These are phyloP conservation scores for Autographa gamma DNA, from an alignment of 2,888 invertebrate species.

Conservation along the genomic window DNA sequence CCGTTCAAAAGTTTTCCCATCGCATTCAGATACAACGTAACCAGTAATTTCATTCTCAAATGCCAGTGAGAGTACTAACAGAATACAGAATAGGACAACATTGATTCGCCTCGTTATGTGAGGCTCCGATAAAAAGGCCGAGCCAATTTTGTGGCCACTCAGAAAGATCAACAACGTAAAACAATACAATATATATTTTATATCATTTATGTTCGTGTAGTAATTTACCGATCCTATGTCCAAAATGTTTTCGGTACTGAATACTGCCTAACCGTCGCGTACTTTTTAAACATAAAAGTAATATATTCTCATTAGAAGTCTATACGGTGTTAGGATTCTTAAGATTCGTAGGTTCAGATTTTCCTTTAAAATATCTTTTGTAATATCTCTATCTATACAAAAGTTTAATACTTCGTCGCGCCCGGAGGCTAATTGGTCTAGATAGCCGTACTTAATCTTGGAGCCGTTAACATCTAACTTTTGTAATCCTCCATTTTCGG, in stretches of 20 bases:
- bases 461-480: constrained; percentile 6
- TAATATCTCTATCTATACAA: background rate
- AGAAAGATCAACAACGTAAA: constrained; percentile 44
- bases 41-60: constrained; percentile 70
- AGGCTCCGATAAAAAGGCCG: constrained; percentile 61
- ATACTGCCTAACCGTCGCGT: too few species aligned
- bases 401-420: background rate
- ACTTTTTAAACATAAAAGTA: too few species aligned
- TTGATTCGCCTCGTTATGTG: constrained; percentile 74
- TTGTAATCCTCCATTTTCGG: background rate
- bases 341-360: background rate
- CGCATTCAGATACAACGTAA: constrained; percentile 47
- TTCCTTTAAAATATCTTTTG: background rate
- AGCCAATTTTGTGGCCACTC: constrained; percentile 44
- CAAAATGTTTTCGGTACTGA: too few species aligned
- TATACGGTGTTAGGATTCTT: too few species aligned
- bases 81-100: constrained; percentile 75
- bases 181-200: constrained; percentile 30
- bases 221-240: too few species aligned
- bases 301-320: too few species aligned
- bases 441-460: constrained; percentile 3
- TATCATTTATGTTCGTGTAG: constrained; percentile 8
- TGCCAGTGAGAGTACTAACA: constrained; percentile 63
- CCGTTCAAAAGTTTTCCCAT: constrained; percentile 15
- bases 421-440: constrained; percentile 2